Percentiles rank a stretch among this genome's conserved stretches.
These are phyloP conservation scores for Anableps anableps DNA, from an alignment of 2,797 vertebrate genomes.

Conservation along the genomic window DNA sequence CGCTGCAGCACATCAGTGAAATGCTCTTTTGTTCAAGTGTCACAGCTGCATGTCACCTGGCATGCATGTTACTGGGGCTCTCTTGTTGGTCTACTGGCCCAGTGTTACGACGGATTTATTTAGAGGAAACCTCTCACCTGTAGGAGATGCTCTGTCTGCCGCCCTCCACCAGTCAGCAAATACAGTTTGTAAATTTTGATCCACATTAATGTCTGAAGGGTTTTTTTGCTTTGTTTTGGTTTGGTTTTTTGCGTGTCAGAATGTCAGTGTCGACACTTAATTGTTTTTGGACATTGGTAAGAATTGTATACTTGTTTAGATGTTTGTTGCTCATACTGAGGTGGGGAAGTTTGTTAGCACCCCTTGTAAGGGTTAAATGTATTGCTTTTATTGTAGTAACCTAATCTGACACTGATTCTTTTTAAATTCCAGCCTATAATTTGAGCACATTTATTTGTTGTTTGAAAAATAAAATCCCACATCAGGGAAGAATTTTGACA, in stretches of 20 bases:
- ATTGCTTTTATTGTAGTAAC: not conserved
- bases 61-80: conserved; percentile 31
- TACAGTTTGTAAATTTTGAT: not conserved
- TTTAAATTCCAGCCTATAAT: not conserved
- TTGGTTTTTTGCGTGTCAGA: not conserved
- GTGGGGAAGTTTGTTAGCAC: not conserved
- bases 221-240: not conserved
- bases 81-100: conserved; percentile 10
- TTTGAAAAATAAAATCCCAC: not conserved
- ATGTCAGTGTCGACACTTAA: not conserved
- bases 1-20: conserved; percentile 24
- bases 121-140: conserved; percentile 32
- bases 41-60: conserved; percentile 45
- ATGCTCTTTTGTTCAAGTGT: conserved; percentile 56
- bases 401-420: not conserved
- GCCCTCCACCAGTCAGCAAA: not conserved
- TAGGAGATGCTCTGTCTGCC: not conserved
- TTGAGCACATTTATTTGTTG: not conserved
- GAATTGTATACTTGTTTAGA: not conserved
- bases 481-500: not conserved
- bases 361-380: not conserved
- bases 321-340: not conserved
- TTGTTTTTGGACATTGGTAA: not conserved
- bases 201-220: not conserved
- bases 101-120: conserved; percentile 34